Base-by-base conservation (phyloP, 2,888 invertebrate genomes). In the Leuctra nigra region DNA sequence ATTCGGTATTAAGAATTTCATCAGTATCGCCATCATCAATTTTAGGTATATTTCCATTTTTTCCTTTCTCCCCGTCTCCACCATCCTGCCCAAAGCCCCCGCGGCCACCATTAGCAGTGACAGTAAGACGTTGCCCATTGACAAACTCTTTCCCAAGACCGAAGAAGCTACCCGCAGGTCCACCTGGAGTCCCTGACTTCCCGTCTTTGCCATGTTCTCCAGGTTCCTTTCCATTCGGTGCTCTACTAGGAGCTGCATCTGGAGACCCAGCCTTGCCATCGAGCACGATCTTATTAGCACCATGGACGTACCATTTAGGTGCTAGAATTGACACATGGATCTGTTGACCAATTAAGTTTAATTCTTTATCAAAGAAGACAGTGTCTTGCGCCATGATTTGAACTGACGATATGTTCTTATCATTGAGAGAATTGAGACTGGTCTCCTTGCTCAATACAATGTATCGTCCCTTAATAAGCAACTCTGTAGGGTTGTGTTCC, bases 11-110 rank as follows among this genome's bases (percentile, higher is more conserved):
- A n/a, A n/a, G n/a, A n/a, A n/a, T n/a, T n/a, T n/a, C n/a, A n/a
- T n/a, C n/a, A n/a, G n/a, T n/a, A n/a, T n/a, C n/a, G n/a, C n/a
- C n/a, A n/a, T n/a, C n/a, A n/a, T n/a, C n/a, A n/a, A n/a, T n/a
- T n/a, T n/a, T n/a, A n/a, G n/a, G n/a, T n/a, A n/a, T n/a, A n/a
- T n/a, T n/a, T n/a, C n/a, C n/a, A n/a, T n/a, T n/a, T n/a, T n/a
- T n/a, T n/a, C n/a, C n/a, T n/a, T n/a, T n/a, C n/a, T n/a, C 20
- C 6, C 41, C 41, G 20, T 56, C 39, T 6, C 56, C 56, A 2
- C 56, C 56, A 24, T 38, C 1, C 16, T 56, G 56, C 9, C 56
- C 56, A 7, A 11, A n/a, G 2, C 56, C 56, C 2, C 56, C 56
- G 1, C 7, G 29, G 4, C 50, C 56, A 2, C 56, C 56, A 11